These are phyloP conservation scores for Thera britannica DNA, from an alignment of 2,888 invertebrate genomes.

Conservation along the genomic window DNA sequence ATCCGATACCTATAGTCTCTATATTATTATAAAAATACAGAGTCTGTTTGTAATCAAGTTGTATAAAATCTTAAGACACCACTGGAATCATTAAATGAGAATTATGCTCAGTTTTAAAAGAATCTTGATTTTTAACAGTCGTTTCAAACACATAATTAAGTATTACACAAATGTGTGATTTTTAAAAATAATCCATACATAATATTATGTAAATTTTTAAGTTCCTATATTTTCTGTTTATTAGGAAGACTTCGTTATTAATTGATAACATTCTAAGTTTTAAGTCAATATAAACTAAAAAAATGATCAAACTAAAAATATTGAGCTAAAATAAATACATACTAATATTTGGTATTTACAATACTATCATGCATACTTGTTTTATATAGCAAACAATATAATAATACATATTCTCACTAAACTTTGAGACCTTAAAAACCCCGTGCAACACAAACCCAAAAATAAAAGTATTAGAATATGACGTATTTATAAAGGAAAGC, in stretches of 20 bases:
- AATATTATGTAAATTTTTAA: neutral
- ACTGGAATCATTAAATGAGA: neutral
- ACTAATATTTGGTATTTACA: constrained; percentile 70
- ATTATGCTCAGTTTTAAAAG: neutral
- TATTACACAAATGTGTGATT: neutral
- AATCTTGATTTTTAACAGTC: neutral
- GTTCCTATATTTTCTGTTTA: neutral
- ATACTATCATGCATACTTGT: constrained; percentile 54
- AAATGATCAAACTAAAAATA: constrained; percentile 11
- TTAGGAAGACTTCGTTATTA: neutral
- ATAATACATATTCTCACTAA: constrained; percentile 17
- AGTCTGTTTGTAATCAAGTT: no score
- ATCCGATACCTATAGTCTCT: neutral
- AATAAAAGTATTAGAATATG: neutral
- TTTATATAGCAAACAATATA: constrained; percentile 21
- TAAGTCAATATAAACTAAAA: neutral
- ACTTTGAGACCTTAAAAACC: constrained; percentile 30
- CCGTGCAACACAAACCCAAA: neutral
- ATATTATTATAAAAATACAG: neutral
- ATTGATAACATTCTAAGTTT: neutral
- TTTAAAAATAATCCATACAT: neutral
- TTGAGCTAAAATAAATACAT: constrained; percentile 49
- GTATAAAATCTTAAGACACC: neutral
- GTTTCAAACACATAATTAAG: neutral
- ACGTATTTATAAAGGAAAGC: neutral